A percentile compares a stretch with the other conserved stretches of the same genome.
These are phyloP conservation scores for Rhinoderma darwinii DNA, from an alignment of 2,113 vertebrate species.

Conservation along the genomic window DNA sequence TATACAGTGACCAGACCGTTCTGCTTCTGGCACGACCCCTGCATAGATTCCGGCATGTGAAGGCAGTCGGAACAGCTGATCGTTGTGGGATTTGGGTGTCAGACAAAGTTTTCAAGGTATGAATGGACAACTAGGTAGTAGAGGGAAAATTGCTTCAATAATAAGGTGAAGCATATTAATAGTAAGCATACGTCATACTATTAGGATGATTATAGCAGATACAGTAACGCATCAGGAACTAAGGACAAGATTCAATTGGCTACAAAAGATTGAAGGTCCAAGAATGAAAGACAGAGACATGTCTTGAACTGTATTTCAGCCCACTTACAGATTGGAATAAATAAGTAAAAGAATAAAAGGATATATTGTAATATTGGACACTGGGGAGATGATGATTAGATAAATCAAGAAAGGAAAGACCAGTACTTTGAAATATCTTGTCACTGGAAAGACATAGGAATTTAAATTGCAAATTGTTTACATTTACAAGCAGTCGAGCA, in stretches of 20 bases:
- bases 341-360: not conserved
- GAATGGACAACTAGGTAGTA: not conserved
- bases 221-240: not conserved
- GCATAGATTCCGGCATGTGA: too few species aligned
- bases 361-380: not conserved
- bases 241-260: not conserved
- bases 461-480: not conserved
- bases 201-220: too few species aligned
- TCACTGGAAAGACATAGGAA: not conserved
- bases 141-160: not conserved
- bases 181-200: not conserved
- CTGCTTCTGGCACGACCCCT: too few species aligned
- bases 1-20: too few species aligned
- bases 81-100: too few species aligned
- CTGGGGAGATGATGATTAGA: not conserved
- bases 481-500: not conserved
- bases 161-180: not conserved
- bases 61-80: too few species aligned
- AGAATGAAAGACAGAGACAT: not conserved
- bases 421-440: not conserved
- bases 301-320: not conserved
- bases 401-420: not conserved
- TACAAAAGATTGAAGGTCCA: not conserved
- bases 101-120: too few species aligned
- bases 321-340: conserved; percentile 3